Evolutionary conservation across 2,888 invertebrate genomes (phyloP).

Genomic region (Eristalis arbustorum): DNA sequence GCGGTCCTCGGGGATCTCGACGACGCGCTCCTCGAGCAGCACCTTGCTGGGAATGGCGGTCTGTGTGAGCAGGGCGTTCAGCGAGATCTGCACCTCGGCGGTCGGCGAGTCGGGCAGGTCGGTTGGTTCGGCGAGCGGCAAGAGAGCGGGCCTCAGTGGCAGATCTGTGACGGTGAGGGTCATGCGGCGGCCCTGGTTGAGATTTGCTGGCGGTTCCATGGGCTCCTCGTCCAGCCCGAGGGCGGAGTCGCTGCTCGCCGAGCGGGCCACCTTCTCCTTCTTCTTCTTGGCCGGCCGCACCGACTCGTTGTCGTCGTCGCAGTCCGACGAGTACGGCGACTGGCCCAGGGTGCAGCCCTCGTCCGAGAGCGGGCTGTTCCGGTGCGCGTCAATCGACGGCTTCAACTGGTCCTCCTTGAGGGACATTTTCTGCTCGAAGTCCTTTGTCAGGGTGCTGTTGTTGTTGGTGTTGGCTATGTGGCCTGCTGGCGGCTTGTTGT

Average conservation of each 20-base stretch:
- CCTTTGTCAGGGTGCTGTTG: conserved; percentile 51
- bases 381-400: conserved; percentile 65
- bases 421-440: conserved; percentile 49
- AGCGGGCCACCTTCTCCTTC: conserved; percentile 78
- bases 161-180: conserved; percentile 79
- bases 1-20: conserved; percentile 81
- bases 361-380: conserved; percentile 76
- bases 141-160: conserved; percentile 78
- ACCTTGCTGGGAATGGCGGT: conserved; percentile 79
- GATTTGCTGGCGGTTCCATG: conserved; percentile 53
- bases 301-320: conserved; percentile 70
- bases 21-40: conserved; percentile 82
- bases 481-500: conserved; percentile 56
- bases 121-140: conserved; percentile 79
- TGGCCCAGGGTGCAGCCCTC: conserved; percentile 78
- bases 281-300: conserved; percentile 55
- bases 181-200: conserved; percentile 76
- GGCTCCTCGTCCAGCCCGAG: conserved; percentile 78
- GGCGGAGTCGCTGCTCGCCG: conserved; percentile 79
- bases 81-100: conserved; percentile 51
- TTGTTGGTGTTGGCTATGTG: conserved; percentile 26
- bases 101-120: conserved; percentile 77
- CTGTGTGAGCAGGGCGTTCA: conserved; percentile 64
- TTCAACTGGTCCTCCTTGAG: conserved; percentile 32
- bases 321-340: conserved; percentile 77